These are phyloP conservation scores for Nycticebus coucang DNA, from an alignment of 2,113 vertebrate genomes.

Conservation along the genomic window DNA sequence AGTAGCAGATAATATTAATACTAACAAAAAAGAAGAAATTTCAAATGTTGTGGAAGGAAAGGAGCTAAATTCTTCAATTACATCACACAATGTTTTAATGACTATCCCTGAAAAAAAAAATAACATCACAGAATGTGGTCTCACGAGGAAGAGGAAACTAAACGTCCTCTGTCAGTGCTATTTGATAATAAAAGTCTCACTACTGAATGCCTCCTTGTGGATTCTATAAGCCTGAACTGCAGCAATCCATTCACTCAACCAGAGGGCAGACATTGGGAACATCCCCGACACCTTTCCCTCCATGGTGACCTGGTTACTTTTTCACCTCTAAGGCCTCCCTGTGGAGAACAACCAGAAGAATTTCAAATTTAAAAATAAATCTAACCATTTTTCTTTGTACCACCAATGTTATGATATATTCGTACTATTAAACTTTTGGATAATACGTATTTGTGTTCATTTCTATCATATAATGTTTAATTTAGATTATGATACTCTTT, in stretches of 20 bases:
- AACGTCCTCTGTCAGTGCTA: conserved; percentile 53
- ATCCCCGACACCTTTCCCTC: conserved; percentile 61
- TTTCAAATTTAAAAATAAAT: conserved; percentile 45
- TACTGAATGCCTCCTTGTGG: conserved; percentile 60
- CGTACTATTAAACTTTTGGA: conserved; percentile 7
- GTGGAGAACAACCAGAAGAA: conserved; percentile 29
- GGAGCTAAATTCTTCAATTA: conserved; percentile 12
- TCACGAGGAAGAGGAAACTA: conserved; percentile 15
- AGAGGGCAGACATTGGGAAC: conserved; percentile 16
- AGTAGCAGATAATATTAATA: neutral
- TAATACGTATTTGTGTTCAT: too few relatives aligned
- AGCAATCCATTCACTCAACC: neutral
- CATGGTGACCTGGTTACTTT: conserved; percentile 75
- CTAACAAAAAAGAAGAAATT: neutral
- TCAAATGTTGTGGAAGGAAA: neutral
- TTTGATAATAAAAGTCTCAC: conserved; percentile 38
- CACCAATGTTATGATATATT: conserved; percentile 13
- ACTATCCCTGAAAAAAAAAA: conserved; percentile 56
- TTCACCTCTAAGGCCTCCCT: conserved; percentile 59
- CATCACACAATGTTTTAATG: conserved; percentile 63
- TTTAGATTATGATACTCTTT: conserved; percentile 15
- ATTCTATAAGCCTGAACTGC: conserved; percentile 14
- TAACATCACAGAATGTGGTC: neutral
- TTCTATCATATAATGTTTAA: too few relatives aligned
- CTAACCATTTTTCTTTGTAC: conserved; percentile 9